Conservation (phyloP, 1,140 invertebrate species). For the Ylistrum balloti region DNA sequence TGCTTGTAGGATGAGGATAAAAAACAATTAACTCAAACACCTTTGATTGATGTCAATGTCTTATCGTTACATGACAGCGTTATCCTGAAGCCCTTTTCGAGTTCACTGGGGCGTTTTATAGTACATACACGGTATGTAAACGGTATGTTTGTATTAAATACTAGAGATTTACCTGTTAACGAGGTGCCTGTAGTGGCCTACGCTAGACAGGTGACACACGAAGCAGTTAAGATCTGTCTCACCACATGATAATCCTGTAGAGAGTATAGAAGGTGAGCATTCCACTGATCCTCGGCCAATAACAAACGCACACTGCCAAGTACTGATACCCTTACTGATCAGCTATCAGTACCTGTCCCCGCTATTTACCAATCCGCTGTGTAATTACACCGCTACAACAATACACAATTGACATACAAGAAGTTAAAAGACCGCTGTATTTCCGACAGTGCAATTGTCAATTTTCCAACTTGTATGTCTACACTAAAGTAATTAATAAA, state of each 20-base stretch:
- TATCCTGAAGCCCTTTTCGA: neutral
- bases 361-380: neutral
- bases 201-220: constrained; percentile 14
- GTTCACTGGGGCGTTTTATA: constrained; percentile 14
- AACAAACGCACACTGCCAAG: neutral
- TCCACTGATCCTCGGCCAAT: neutral
- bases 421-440: constrained; percentile 34
- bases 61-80: neutral
- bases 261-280: constrained; percentile 6
- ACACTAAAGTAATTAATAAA: constrained; percentile 36
- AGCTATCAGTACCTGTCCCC: constrained; percentile 29
- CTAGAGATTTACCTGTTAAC: constrained; percentile 38
- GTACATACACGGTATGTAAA: constrained; percentile 26
- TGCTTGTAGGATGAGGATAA: neutral
- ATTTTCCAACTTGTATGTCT: constrained; percentile 39
- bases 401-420: constrained; percentile 22
- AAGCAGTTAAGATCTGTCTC: neutral
- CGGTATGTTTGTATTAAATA: constrained; percentile 40
- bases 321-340: neutral
- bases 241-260: neutral
- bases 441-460: constrained; percentile 32
- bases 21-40: neutral
- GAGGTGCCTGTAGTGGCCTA: neutral
- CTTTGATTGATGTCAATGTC: neutral
- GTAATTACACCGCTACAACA: neutral